These are phyloP conservation scores for Dasyornis broadbenti DNA, from an alignment of 2,113 vertebrate species.

Conservation along the genomic window DNA sequence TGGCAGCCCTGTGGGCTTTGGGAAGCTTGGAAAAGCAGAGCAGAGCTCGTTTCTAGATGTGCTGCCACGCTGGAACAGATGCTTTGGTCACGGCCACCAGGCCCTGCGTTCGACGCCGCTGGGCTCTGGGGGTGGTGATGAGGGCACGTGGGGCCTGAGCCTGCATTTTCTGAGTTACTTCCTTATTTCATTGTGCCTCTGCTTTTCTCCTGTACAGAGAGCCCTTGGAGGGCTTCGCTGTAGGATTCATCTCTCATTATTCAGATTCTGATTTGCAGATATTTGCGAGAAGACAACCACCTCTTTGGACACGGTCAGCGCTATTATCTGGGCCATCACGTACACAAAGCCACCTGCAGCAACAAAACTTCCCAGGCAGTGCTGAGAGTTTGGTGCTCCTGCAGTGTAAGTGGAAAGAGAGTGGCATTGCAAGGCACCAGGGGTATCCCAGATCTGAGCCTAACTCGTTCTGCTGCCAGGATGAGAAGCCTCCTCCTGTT, in stretches of 20 bases:
- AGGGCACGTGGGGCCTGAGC: background rate
- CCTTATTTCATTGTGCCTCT: background rate
- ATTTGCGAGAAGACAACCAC: background rate
- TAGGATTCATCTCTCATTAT: background rate
- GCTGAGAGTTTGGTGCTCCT: background rate
- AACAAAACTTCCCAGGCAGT: background rate
- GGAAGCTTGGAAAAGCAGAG: background rate
- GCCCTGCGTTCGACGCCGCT: fast-evolving
- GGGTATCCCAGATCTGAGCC: background rate
- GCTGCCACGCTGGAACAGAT: background rate
- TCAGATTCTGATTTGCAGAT: background rate
- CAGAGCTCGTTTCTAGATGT: background rate
- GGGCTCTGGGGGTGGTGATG: background rate
- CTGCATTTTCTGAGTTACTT: background rate
- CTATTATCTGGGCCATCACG: background rate
- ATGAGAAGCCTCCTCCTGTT: background rate
- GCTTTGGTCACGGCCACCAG: background rate
- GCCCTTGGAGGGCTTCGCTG: background rate
- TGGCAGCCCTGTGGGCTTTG: background rate
- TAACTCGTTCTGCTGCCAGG: background rate
- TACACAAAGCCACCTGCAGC: background rate
- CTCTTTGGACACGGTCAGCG: background rate
- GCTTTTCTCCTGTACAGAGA: background rate
- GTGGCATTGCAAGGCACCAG: background rate
- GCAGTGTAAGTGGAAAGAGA: background rate